phyloP scores from a whole-genome alignment of 2,797 vertebrate species.

The Chelon labrosus region DNA sequence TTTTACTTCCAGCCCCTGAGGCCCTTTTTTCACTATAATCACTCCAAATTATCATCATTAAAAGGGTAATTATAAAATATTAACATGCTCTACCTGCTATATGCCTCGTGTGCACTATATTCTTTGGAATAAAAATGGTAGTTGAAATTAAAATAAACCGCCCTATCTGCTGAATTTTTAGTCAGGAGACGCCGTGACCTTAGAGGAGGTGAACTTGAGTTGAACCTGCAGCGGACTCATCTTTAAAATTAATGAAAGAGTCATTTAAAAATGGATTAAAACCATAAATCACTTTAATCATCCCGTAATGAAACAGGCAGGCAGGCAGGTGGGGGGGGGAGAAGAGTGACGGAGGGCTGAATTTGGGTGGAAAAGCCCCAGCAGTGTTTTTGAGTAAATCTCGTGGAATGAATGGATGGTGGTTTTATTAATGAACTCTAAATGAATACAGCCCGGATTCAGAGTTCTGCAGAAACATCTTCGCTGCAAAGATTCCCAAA shows the following conservation, averaged over 20 bases:
- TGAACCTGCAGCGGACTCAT: slow-evolving; percentile 19
- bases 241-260: slow-evolving; percentile 49
- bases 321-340: background rate
- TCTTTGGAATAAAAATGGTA: background rate
- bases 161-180: background rate
- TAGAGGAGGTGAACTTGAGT: slow-evolving; percentile 16
- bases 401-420: background rate
- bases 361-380: background rate
- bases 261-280: slow-evolving; percentile 47
- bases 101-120: background rate
- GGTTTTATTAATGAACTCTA: background rate
- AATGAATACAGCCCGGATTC: background rate
- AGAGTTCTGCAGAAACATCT: background rate
- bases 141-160: background rate
- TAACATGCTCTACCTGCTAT: background rate
- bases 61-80: background rate
- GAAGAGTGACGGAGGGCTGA: background rate
- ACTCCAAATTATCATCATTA: slow-evolving; percentile 9
- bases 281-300: slow-evolving; percentile 63
- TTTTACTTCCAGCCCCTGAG: background rate
- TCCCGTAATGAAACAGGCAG: slow-evolving; percentile 38
- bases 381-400: slow-evolving; percentile 1
- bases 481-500: background rate
- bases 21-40: slow-evolving; percentile 11
- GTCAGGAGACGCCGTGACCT: background rate